These are phyloP conservation scores for Drosophila atripex DNA, from an alignment of 2,888 invertebrate genomes.

Conservation along the genomic window DNA sequence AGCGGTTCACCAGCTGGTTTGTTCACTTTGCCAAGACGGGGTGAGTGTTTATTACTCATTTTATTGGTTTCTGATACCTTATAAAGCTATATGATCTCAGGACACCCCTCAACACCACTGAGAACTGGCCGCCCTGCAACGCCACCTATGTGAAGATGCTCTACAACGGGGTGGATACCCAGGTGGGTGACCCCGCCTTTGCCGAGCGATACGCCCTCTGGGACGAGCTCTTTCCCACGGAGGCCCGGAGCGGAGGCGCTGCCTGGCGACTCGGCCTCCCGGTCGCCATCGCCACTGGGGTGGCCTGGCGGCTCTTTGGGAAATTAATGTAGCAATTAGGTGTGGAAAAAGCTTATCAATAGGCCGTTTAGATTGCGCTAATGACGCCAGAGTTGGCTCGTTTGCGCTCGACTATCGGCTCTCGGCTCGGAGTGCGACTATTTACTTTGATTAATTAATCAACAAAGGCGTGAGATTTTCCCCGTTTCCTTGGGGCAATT, in stretches of 20 bases:
- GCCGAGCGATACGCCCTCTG: slow-evolving; percentile 62
- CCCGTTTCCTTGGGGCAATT: slow-evolving; percentile 67
- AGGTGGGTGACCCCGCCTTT: slow-evolving; percentile 50
- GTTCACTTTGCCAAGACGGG: slow-evolving; percentile 81
- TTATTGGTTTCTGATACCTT: neutral
- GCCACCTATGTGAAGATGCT: slow-evolving; percentile 32
- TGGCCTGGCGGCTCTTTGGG: slow-evolving; percentile 33
- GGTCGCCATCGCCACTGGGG: slow-evolving; percentile 22
- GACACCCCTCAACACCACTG: slow-evolving; percentile 3
- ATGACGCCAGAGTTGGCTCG: slow-evolving; percentile 51
- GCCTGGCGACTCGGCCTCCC: slow-evolving; percentile 12
- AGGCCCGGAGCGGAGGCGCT: slow-evolving; percentile 17
- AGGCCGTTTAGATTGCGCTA: slow-evolving; percentile 79
- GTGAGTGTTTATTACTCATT: slow-evolving; percentile 49
- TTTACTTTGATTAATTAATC: slow-evolving; percentile 82
- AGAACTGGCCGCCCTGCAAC: slow-evolving; percentile 63
- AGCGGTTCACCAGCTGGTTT: slow-evolving; percentile 83
- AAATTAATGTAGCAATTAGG: slow-evolving; percentile 78
- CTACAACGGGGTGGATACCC: slow-evolving; percentile 55
- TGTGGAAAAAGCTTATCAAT: slow-evolving; percentile 77
- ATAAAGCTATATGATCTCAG: neutral
- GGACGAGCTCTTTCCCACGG: slow-evolving; percentile 70
- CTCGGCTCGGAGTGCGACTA: slow-evolving; percentile 46
- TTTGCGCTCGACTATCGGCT: slow-evolving; percentile 8
- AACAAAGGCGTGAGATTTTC: slow-evolving; percentile 74